Conservation (phyloP, 2,888 invertebrate species). For the Spodoptera littoralis region DNA sequence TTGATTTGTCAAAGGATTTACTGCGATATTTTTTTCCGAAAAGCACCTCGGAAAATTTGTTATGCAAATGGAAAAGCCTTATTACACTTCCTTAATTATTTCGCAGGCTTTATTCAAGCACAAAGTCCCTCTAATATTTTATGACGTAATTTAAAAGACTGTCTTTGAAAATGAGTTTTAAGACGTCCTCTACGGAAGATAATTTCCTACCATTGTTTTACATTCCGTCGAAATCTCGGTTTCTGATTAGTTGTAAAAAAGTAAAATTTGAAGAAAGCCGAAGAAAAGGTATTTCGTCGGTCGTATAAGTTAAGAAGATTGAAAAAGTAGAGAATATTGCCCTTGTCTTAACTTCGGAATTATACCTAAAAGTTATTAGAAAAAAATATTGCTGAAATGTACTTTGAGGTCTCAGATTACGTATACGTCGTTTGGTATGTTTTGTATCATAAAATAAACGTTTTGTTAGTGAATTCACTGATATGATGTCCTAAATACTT, state of each 20-base stretch:
- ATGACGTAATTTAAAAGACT: slow-evolving; percentile 80
- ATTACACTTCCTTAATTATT: slow-evolving; percentile 85
- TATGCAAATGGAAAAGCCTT: slow-evolving; percentile 83
- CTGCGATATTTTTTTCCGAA: slow-evolving; percentile 71
- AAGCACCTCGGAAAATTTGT: slow-evolving; percentile 76
- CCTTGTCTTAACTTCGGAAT: neutral
- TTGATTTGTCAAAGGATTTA: slow-evolving; percentile 79
- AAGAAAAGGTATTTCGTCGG: slow-evolving; percentile 12
- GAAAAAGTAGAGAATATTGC: neutral
- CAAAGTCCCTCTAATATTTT: slow-evolving; percentile 80
- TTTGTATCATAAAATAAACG: no score
- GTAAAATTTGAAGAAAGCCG: slow-evolving; percentile 32
- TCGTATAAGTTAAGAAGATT: slow-evolving; percentile 1
- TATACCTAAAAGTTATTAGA: neutral
- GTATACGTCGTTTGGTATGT: no score
- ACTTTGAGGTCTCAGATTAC: no score
- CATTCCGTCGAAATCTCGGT: slow-evolving; percentile 53
- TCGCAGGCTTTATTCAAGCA: slow-evolving; percentile 75
- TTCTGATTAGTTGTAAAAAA: slow-evolving; percentile 57
- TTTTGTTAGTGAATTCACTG: no score
- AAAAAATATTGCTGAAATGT: slow-evolving; percentile 25
- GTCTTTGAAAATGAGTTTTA: slow-evolving; percentile 72
- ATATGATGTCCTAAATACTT: no score
- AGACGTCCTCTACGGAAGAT: slow-evolving; percentile 65
- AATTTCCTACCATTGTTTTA: slow-evolving; percentile 66